Evolutionary conservation across 2,888 invertebrate species (phyloP), one percentile per base, ranked within the genome.

Genomic region (Marronus borbonicus): DNA sequence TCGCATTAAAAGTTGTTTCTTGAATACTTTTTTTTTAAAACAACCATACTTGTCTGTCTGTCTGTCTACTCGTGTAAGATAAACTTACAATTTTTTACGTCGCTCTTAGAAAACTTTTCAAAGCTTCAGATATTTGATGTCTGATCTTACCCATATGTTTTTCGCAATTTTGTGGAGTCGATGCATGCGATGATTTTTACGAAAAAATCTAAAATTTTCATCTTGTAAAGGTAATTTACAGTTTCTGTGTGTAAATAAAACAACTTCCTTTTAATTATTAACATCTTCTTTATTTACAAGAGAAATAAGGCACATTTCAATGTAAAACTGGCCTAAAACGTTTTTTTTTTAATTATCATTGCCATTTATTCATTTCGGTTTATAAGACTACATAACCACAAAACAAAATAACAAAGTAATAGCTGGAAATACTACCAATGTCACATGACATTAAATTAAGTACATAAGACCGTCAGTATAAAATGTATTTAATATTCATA

Each of bases 291-390:
- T 82, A 82, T 83, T 82, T 84, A 85, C 82, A 83, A 80, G 83
- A 84, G 84, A 84, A 85, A 84, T 86, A 86, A 86, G 86, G 86
- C 86, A 86, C 86, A 85, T 86, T 85, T 85, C 83, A 84, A 84
- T 84, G 84, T 85, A 84, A 36, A 83, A 85, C 85, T 85, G 85
- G 85, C 85, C 84, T 85, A 82, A 77, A 80, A 79, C 78, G 49
- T 69, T 69, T 50, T 31, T 69, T 69, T 55, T 81, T 82, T 78
- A 77, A 75, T 44, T 80, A 77, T 79, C 78, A 81, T 66, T 49
- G 66, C 66, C 66, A 66, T 66, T 66, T 66, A 66, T 44, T 62
- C 12, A 62, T 28, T 62, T 62, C 12, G 28, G 14, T 62, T 36
- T 36, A 36, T 66, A 66, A 66, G 20, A 58, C 39, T 66, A 49